A percentile compares a stretch with the other conserved stretches of the same genome.
phyloP scores from a whole-genome alignment of 2,888 invertebrate species.

The Osmoderma eremita region DNA sequence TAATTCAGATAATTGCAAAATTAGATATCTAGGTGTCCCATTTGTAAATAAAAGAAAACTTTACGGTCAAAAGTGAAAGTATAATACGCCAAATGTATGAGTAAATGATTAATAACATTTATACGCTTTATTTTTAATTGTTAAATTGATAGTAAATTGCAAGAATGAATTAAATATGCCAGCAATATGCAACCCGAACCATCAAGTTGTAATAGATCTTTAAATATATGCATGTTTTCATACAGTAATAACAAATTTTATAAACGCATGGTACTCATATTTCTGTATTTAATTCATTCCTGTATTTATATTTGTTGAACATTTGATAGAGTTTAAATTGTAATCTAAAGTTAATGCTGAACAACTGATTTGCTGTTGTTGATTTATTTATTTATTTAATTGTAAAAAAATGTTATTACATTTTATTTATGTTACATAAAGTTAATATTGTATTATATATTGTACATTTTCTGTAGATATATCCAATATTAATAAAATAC shows the following conservation, averaged over 20 bases:
- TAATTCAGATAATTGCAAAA: background rate
- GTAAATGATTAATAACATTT: conserved; percentile 7
- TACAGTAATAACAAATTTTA: too few species aligned
- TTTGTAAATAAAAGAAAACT: conserved; percentile 20
- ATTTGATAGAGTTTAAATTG: conserved; percentile 34
- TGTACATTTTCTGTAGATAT: conserved; percentile 54
- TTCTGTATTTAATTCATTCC: conserved; percentile 38
- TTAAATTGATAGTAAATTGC: conserved; percentile 24
- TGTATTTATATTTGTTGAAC: conserved; percentile 34
- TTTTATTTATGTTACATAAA: conserved; percentile 50
- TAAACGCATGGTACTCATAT: background rate
- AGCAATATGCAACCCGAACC: too few species aligned
- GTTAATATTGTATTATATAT: conserved; percentile 52
- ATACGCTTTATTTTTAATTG: conserved; percentile 31
- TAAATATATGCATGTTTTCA: too few species aligned
- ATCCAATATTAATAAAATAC: conserved; percentile 44
- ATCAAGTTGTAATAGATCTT: too few species aligned
- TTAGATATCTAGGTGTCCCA: background rate
- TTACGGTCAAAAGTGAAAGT: too few species aligned
- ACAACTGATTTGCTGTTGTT: conserved; percentile 38
- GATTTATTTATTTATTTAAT: conserved; percentile 46
- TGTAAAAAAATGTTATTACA: conserved; percentile 48
- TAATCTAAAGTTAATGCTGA: conserved; percentile 25
- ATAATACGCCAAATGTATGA: background rate
- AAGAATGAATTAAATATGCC: conserved; percentile 33